These are phyloP conservation scores for Coluber constrictor DNA, from an alignment of 2,797 vertebrate species.

Conservation along the genomic window DNA sequence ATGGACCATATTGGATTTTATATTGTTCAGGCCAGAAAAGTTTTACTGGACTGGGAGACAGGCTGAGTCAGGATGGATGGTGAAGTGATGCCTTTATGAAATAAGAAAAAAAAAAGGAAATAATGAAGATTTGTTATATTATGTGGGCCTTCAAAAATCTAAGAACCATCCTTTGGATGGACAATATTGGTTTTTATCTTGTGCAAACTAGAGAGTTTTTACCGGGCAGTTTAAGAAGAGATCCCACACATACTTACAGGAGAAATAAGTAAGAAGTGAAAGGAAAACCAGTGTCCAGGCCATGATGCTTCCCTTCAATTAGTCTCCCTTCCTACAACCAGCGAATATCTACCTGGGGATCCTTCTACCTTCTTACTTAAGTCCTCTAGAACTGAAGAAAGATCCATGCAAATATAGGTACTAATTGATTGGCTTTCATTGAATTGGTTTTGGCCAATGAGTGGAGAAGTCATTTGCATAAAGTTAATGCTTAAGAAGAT, in stretches of 20 bases:
- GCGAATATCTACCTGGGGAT: no score
- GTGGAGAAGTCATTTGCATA: no score
- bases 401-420: background rate
- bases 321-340: background rate
- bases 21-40: no score
- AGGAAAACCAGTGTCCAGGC: background rate
- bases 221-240: background rate
- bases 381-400: background rate
- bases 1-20: background rate
- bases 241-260: background rate
- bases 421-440: background rate
- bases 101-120: rapidly evolving
- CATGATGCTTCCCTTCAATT: background rate
- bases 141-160: no score
- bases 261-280: background rate
- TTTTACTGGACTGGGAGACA: no score
- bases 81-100: no score
- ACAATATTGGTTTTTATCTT: background rate
- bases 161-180: background rate
- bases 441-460: background rate
- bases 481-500: no score
- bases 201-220: rapidly evolving
- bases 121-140: background rate
- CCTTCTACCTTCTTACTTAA: background rate
- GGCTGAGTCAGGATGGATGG: no score